A percentile compares a stretch with the other conserved stretches of the same genome.
These are phyloP conservation scores for Drosophila grimshawi DNA, from an alignment of 1,140 invertebrate species.

Conservation along the genomic window DNA sequence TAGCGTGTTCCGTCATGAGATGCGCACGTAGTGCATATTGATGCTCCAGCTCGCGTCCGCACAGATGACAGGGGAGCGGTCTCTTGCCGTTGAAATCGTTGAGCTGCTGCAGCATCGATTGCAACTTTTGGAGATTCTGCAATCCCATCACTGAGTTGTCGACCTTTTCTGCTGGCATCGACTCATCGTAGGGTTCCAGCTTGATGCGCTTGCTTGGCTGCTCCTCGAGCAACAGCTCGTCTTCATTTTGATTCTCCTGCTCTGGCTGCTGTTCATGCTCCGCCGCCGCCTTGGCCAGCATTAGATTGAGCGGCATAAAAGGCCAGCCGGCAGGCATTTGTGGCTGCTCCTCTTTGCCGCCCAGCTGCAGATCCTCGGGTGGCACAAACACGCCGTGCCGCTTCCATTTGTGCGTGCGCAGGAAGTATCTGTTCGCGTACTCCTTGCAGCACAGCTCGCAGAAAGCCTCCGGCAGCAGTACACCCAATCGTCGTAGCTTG, in stretches of 20 bases:
- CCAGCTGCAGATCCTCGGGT: constrained; percentile 79
- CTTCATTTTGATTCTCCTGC: constrained; percentile 15
- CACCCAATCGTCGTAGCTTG: constrained; percentile 90
- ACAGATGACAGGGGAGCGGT: constrained; percentile 86
- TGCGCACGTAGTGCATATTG: constrained; percentile 87
- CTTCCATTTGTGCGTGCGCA: constrained; percentile 95
- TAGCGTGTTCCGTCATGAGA: constrained; percentile 87
- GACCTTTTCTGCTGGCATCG: constrained; percentile 37
- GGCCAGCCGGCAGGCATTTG: constrained; percentile 83
- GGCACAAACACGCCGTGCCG: constrained; percentile 90
- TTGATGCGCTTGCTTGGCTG: constrained; percentile 74
- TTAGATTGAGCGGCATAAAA: constrained; percentile 87
- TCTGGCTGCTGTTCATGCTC: constrained; percentile 42
- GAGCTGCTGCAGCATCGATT: constrained; percentile 95
- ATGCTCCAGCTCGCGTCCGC: constrained; percentile 88
- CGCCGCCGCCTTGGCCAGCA: constrained; percentile 85
- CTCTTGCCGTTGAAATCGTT: constrained; percentile 90
- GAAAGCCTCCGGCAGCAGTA: constrained; percentile 94
- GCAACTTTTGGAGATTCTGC: constrained; percentile 92
- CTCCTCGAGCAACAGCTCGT: constrained; percentile 7
- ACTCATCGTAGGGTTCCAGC: constrained; percentile 56
- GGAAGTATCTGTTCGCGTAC: constrained; percentile 97
- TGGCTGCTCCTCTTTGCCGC: constrained; percentile 48
- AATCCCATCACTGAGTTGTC: constrained; percentile 59
- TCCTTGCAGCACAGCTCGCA: constrained; percentile 98